Percentiles rank a stretch among this genome's conserved stretches.
phyloP scores from a whole-genome alignment of 2,113 vertebrate species.

The Fulica atra region DNA sequence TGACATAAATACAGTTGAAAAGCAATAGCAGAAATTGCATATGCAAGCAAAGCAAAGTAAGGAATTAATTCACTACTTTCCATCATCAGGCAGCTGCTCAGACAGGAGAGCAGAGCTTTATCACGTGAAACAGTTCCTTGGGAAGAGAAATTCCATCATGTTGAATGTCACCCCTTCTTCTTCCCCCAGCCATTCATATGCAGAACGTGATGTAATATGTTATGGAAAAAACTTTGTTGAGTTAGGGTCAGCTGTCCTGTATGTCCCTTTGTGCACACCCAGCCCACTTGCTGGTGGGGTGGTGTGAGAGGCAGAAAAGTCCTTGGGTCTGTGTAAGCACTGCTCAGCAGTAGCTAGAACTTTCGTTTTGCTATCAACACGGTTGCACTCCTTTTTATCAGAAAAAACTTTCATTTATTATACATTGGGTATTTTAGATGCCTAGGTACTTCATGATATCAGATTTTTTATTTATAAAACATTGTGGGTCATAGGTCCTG shows the following conservation, averaged over 20 bases:
- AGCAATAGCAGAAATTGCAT: neutral
- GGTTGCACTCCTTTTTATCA: neutral
- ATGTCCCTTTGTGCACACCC: neutral
- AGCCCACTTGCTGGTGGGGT: fast-evolving
- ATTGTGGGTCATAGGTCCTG: neutral
- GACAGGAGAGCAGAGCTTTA: neutral
- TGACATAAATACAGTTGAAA: neutral
- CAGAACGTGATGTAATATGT: fast-evolving
- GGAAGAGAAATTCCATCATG: neutral
- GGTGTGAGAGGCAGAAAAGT: neutral
- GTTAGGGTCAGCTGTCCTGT: neutral
- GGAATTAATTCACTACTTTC: neutral
- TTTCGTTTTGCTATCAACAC: no score
- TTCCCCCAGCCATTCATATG: neutral
- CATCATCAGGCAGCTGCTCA: neutral
- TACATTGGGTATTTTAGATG: neutral
- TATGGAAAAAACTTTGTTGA: neutral
- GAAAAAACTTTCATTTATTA: fast-evolving
- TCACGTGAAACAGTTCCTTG: fast-evolving
- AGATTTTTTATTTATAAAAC: neutral
- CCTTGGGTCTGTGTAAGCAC: neutral
- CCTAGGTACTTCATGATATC: neutral
- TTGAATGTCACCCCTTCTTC: fast-evolving
- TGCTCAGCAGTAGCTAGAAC: neutral
- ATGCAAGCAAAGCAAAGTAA: neutral